These are phyloP conservation scores for Perognathus longimembris DNA, from an alignment of 2,113 vertebrate species.

Conservation along the genomic window DNA sequence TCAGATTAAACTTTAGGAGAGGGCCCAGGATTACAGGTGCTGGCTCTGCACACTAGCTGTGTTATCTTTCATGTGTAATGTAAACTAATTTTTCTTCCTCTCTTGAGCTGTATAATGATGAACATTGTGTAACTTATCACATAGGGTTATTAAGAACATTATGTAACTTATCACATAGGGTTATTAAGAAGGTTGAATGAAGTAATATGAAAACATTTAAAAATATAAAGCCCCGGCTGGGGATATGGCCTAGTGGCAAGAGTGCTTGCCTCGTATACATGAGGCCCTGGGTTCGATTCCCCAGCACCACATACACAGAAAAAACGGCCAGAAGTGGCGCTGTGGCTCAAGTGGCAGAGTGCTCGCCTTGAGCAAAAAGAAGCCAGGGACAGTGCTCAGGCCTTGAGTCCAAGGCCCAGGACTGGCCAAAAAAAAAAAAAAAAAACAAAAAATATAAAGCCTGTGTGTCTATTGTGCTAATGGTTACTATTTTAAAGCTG, in stretches of 20 bases:
- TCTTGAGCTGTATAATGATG: not conserved
- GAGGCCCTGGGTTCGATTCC: too few species aligned
- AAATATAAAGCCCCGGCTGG: not conserved
- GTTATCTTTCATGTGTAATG: not conserved
- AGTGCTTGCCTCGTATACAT: too few species aligned
- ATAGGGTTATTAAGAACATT: not conserved
- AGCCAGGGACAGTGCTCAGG: too few species aligned
- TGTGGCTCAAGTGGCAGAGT: too few species aligned
- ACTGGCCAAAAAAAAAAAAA: too few species aligned
- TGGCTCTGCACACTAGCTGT: not conserved
- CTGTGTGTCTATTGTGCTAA: not conserved
- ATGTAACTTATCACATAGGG: not conserved
- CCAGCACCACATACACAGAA: too few species aligned
- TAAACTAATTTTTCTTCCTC: not conserved
- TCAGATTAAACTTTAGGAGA: not conserved
- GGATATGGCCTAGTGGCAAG: too few species aligned
- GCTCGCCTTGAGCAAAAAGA: too few species aligned
- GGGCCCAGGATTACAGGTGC: not conserved
- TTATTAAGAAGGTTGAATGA: not conserved
- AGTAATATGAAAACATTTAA: not conserved
- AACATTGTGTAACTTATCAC: not conserved
- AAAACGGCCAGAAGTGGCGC: too few species aligned
- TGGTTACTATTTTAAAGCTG: not conserved
- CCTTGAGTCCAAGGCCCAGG: too few species aligned
- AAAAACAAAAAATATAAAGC: not conserved